phyloP scores from a whole-genome alignment of 2,888 invertebrate genomes.

The Drosophila sordidapex region DNA sequence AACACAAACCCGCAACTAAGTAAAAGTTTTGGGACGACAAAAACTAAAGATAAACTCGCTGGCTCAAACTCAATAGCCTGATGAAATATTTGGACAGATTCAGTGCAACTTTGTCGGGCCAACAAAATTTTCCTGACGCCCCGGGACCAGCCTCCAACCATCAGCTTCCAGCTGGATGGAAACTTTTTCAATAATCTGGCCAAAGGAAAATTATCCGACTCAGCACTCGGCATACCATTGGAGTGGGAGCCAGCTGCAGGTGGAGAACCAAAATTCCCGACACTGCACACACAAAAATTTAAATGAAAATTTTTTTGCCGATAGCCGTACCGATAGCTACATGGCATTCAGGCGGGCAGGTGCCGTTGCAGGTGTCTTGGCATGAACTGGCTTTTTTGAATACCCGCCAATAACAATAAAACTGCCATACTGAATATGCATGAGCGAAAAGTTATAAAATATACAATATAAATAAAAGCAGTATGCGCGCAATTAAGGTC shows the following conservation, averaged over 20 bases:
- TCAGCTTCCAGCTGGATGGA: conserved; percentile 38
- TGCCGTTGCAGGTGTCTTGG: conserved; percentile 49
- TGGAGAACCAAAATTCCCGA: conserved; percentile 47
- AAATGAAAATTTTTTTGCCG: conserved; percentile 71
- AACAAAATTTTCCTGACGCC: conserved; percentile 45
- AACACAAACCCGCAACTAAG: conserved; percentile 28
- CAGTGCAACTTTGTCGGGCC: conserved; percentile 67
- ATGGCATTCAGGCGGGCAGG: conserved; percentile 39
- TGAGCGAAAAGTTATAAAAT: conserved; percentile 75
- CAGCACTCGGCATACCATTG: conserved; percentile 11
- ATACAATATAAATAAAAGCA: conserved; percentile 78
- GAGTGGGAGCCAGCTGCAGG: conserved; percentile 25
- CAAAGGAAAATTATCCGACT: conserved; percentile 62
- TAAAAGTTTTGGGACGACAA: conserved; percentile 63
- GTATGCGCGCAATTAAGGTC: conserved; percentile 75
- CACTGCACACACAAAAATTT: conserved; percentile 61
- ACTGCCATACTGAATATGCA: conserved; percentile 74
- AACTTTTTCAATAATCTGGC: conserved; percentile 77
- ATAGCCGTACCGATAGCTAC: conserved; percentile 51
- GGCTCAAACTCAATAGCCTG: conserved; percentile 69
- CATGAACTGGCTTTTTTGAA: conserved; percentile 55
- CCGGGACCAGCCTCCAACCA: conserved; percentile 19
- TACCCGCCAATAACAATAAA: conserved; percentile 77
- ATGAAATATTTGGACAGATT: conserved; percentile 72
- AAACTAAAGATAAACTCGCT: conserved; percentile 67